Evolutionary conservation across 2,797 vertebrate species (phyloP), one percentile per base, ranked within the genome.

Genomic region (Micropoecilia bifurca): DNA sequence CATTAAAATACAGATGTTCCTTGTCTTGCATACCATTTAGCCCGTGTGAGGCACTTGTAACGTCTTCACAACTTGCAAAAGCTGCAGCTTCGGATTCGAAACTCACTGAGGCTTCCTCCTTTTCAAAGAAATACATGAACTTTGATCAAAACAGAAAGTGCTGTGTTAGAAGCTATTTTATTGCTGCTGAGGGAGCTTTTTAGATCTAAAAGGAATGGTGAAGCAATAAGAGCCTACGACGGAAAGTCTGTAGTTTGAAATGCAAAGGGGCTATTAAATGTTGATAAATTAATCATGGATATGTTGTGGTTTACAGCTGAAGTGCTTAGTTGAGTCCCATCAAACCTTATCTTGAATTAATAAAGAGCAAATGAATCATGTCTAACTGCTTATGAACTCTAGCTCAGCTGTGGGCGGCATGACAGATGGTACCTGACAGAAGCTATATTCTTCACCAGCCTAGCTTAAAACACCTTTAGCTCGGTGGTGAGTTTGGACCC

Each of bases 331-430:
- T 66, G 7, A 63, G 30, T 74, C 61, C 41, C 75, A 80, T 73
- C 57, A 80, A 87, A 78, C 46, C 71, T 41, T 61, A 78, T 6
- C 72, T 80, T n/a, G 28, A 79, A 72, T 78, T 76, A 77, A 78
- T 82, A 53, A 84, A 87, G 75, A 84, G 57, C 68, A 81, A 82
- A 83, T 80, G 46, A 81, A 82, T 82, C 53, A 73, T 48, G 48
- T 77, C 75, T 73, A 66, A 84, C 84, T 73, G 83, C 74, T 83
- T 30, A 74, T 83, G 83, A 87, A 86, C 83, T 82, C 63, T 68
- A 61, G 68, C 20, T 88, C 82, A 87, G 85, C 88, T 81, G 57
- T 41, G 10, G 59, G 73, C 50, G 55, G 36, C 45, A 5, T 80
- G 71, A 85, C 63, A 68, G 28, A 90, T 87, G 55, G 4, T 55